Evolutionary conservation across 2,888 invertebrate genomes (phyloP), one percentile per base, ranked within the genome.

Genomic region (Deroplatys truncata): DNA sequence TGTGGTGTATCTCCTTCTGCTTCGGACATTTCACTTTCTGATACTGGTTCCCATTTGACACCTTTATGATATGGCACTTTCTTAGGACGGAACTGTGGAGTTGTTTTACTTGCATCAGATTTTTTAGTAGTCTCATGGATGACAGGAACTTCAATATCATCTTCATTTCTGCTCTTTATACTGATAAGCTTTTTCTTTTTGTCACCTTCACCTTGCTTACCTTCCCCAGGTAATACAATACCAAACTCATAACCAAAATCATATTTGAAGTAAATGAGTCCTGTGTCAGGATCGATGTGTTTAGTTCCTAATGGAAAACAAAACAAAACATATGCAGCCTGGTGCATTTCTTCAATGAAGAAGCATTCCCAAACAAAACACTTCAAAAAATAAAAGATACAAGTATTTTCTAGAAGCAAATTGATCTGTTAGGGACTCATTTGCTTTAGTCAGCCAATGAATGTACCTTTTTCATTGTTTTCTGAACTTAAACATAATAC

Each of bases 191-290:
- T 90, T 89, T 84, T 85, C 56, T 89, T 91, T 86, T 91, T 92
- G 56, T 92, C 92, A 88, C 91, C 91, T 84, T 91, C 92, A 85
- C 91, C 91, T 92, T 94, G 94, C 92, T 94, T 95, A 91, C 95
- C 94, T 92, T 96, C 96, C 88, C 96, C 96, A 84, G 97, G 96
- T 88, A 96, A 94, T 86, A 96, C 95, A 91, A 97, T 95, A 90
- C 97, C 97, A 92, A 97, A 97, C 93, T 97, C 97, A 93, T 97
- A 97, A 92, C 97, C 97, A 92, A 97, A 97, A 94, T 97, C 97
- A 93, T 97, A 97, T 94, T 97, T 97, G 95, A 97, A 97, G 94
- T 97, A 97, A 92, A 97, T 96, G 90, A 97, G 94, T 91, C 96
- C 96, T 87, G 96, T 96, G 92, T 96, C 96, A 91, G 96, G 96